Conservation (phyloP, 2,113 vertebrate genomes). For the Cephalophus harveyi region DNA sequence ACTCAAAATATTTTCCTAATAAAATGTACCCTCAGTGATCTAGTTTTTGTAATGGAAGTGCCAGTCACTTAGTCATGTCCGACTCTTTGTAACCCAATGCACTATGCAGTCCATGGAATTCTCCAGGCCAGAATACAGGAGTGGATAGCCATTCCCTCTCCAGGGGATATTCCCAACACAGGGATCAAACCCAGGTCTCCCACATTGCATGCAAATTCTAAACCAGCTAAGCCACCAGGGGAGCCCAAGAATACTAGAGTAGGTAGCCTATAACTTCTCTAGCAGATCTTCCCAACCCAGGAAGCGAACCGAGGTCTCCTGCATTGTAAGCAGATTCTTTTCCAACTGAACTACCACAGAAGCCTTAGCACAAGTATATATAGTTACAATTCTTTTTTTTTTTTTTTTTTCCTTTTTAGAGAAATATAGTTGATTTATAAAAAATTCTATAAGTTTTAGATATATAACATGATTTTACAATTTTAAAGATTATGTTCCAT, state of each 20-base stretch:
- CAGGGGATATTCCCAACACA: not conserved
- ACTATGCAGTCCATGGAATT: not conserved
- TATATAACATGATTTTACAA: not conserved
- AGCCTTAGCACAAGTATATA: not conserved
- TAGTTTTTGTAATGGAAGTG: constrained; percentile 27
- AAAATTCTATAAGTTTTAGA: not conserved
- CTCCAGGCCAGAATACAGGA: not conserved
- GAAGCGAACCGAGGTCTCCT: not conserved
- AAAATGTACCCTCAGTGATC: not conserved
- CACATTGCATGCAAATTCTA: not conserved
- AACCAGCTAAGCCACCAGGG: not conserved
- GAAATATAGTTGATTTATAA: not conserved
- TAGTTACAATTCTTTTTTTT: not conserved
- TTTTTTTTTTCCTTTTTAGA: not conserved
- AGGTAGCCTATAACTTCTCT: not conserved
- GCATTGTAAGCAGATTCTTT: not conserved
- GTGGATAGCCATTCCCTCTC: not conserved
- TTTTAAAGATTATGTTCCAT: not conserved
- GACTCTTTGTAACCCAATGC: not conserved
- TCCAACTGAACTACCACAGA: not conserved
- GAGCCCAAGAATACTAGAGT: not conserved
- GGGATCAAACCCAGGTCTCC: not conserved
- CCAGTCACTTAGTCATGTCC: not conserved
- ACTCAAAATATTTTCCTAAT: constrained; percentile 13
- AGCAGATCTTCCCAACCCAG: not conserved